Evolutionary conservation across 2,797 vertebrate species (phyloP), one percentile per base, ranked within the genome.

Genomic region (Scyliorhinus canicula): DNA sequence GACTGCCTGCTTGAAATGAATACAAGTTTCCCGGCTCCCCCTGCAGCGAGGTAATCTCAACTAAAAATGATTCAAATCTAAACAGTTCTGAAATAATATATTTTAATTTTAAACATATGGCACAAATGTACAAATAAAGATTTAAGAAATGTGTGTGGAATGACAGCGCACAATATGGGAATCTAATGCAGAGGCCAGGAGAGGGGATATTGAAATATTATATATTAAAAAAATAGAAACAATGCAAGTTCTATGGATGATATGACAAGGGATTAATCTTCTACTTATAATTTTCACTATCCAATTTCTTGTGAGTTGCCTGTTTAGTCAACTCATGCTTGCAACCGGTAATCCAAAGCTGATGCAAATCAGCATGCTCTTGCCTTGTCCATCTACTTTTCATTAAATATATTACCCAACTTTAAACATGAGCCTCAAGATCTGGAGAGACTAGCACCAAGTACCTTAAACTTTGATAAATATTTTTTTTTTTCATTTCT

Each of bases 71-170:
- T 91, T 44, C 88, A 65, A 65, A 91, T 91, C 57, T 65, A 91
- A 91, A 91, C 88, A n/a, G 86, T 12, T 44, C 88, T 91, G 60
- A 91, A 65, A 91, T 65, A 35, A 91, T 16, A 65, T 65, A 91
- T 40, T 65, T 63, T 91, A 91, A 65, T 91, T 91, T 91, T 44
- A 91, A 65, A 91, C 88, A 91, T 65, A n/a, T 65, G 60, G 60
- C 11, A 65, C 44, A 44, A 91, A 91, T 65, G 24, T 65, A 44
- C 40, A 91, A 63, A 65, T 91, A 91, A 91, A 65, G 88, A 44
- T 65, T 91, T 82, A 44, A 40, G 40, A 24, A 26, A 40, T 65
- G n/a, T 26, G 26, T 57, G 60, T 44, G 35, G n/a, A 40, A 65
- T 65, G 88, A 65, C 7, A 91, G 57, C 16, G 57, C 9, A 26